Evolutionary conservation across 2,888 invertebrate species (phyloP).

Genomic region (Eustalomyia histrio): DNA sequence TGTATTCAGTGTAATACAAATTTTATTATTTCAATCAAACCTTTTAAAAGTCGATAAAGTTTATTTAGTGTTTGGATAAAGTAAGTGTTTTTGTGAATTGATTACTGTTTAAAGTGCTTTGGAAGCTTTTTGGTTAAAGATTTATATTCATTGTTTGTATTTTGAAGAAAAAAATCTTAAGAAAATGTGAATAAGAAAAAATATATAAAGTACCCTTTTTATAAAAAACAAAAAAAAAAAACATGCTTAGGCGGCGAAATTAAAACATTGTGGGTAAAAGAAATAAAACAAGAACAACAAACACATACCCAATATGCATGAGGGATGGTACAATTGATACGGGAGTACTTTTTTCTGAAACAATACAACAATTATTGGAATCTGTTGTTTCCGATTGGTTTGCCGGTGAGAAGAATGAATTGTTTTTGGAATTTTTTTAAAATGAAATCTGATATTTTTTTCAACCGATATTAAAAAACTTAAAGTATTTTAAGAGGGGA

Average conservation of each 20-base stretch:
- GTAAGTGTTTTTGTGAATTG: constrained; percentile 18
- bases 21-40: not conserved
- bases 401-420: too few species aligned
- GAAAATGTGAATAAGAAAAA: not conserved
- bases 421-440: too few species aligned
- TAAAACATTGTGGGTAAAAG: constrained; percentile 35
- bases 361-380: too few species aligned
- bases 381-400: too few species aligned
- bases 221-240: constrained; percentile 42
- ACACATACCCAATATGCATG: not conserved
- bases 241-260: constrained; percentile 63
- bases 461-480: too few species aligned
- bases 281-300: constrained; percentile 29
- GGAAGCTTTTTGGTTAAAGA: not conserved
- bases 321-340: not conserved
- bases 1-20: not conserved
- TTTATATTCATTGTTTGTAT: constrained; percentile 3
- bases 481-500: too few species aligned
- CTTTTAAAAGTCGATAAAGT: not conserved
- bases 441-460: too few species aligned
- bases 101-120: not conserved
- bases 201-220: constrained; percentile 7
- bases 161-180: not conserved
- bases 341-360: not conserved
- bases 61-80: constrained; percentile 1